Evolutionary conservation across 35 echinoderm and acorn worm species (phyloP), one percentile per base, ranked within the genome.

Genomic region (Anneissia japonica): DNA sequence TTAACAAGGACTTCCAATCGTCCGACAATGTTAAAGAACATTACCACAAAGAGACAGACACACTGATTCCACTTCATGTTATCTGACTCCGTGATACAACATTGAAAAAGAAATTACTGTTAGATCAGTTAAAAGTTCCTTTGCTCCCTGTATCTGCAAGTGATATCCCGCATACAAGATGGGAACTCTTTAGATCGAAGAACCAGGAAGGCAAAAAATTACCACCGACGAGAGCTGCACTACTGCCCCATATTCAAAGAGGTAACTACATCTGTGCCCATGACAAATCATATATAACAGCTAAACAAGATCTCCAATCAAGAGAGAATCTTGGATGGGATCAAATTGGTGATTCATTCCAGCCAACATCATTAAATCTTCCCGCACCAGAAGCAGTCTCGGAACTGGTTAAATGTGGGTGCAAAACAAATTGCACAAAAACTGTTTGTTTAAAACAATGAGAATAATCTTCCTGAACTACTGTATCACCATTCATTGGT

Each of bases 291-390:
- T 83, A 83, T n/a, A 43, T 30, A 55, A 43, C 81, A 51, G 81
- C 9, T 17, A 83, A 83, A 34, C 37, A 83, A 30, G 4, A 83
- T 41, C 81, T 83, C 4, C 36, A 43, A 41, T 43, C 81, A 83
- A 83, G 81, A 30, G 36, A 46, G 17, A 83, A 83, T 46, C 36
- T 45, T 83, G 81, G 81, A 83, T 83, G 81, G 81, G 81, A 83
- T 10, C 0, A 83, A 43, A 30, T 83, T 51, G 81, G 46, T 83
- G 81, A 41, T 26, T 83, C 36, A 55, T 83, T 83, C 81, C 9
- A 83, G 36, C 9, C 79, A 83, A 9, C 41, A 51, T 83, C 37
- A 0, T 43, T 83, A 41, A 83, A 83, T 83, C 41, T 9, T 46
- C 81, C 40, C 3, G 81, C 10, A 45, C 81, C 36, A 0, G 46